These are phyloP conservation scores for Albula goreensis DNA, from an alignment of 2,113 vertebrate genomes.

Conservation along the genomic window DNA sequence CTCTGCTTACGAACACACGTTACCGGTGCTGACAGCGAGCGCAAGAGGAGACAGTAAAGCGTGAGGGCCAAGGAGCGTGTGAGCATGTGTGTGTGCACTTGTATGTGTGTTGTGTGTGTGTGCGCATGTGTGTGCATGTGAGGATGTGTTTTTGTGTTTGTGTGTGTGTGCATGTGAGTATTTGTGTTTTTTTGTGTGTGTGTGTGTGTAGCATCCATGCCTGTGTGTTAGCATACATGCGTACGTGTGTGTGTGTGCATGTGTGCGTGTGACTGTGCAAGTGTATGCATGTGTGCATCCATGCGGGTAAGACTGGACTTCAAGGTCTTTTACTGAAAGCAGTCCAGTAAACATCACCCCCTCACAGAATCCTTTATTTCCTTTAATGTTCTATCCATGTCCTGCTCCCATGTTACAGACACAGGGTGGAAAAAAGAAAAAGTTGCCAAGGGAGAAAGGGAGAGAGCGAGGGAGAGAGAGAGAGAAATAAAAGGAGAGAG, in stretches of 20 bases:
- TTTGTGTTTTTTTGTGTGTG: not conserved
- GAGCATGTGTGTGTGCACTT: not conserved
- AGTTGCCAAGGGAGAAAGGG: too few species aligned
- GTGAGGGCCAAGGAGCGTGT: too few species aligned
- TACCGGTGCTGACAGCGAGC: too few species aligned
- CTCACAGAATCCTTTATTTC: too few species aligned
- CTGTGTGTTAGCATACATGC: too few species aligned
- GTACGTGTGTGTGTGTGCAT: not conserved
- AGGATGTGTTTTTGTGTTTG: conserved; percentile 2
- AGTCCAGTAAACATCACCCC: too few species aligned
- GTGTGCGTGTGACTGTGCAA: not conserved
- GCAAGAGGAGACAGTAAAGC: too few species aligned
- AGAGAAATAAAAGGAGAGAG: not conserved
- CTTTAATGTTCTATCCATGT: too few species aligned
- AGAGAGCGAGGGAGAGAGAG: not conserved
- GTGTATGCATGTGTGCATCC: not conserved
- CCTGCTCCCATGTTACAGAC: too few species aligned
- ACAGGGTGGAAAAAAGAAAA: too few species aligned
- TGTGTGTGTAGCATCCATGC: not conserved
- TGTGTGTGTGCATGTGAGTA: not conserved
- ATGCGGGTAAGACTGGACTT: not conserved
- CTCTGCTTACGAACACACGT: too few species aligned
- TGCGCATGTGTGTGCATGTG: not conserved
- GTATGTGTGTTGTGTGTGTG: conserved; percentile 3
- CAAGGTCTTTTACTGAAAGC: too few species aligned